Percentiles rank a stretch among this genome's conserved stretches.
These are phyloP conservation scores for Odontophorus gujanensis DNA, from an alignment of 2,113 vertebrate genomes.

Conservation along the genomic window DNA sequence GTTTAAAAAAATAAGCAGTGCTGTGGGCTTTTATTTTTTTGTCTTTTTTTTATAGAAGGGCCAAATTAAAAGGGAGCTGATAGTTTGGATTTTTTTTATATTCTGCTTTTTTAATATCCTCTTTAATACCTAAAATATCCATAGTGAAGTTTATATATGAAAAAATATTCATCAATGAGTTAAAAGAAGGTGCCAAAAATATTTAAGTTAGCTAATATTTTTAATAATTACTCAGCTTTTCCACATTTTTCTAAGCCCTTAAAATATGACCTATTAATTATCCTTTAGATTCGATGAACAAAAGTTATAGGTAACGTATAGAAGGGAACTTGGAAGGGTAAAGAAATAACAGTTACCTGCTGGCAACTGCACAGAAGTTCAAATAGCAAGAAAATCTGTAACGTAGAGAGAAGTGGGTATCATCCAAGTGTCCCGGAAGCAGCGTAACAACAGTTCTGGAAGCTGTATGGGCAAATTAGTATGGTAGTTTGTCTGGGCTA, in stretches of 20 bases:
- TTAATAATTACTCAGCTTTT: not conserved
- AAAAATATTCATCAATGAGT: not conserved
- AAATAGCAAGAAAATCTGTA: not conserved
- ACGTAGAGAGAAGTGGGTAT: not conserved
- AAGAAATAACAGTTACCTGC: not conserved
- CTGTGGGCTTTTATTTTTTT: not conserved
- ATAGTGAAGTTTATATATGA: not conserved
- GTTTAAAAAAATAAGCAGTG: not conserved
- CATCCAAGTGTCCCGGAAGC: not conserved
- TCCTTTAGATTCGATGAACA: not conserved
- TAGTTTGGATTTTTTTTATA: not conserved
- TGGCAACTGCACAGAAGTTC: not conserved
- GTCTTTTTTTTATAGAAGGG: not conserved
- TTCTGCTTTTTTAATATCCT: not conserved
- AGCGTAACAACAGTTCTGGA: conserved; percentile 9
- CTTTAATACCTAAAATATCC: not conserved
- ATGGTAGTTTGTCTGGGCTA: conserved; percentile 2
- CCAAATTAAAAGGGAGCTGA: not conserved
- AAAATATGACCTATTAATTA: conserved; percentile 11
- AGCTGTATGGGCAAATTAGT: conserved; percentile 20
- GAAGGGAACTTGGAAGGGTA: not conserved
- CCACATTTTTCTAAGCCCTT: not conserved
- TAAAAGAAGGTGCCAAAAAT: not conserved
- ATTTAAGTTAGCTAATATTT: not conserved
- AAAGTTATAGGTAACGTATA: not conserved